Evolutionary conservation across 2,888 invertebrate species (phyloP).

Genomic region (Tortrix viridana): DNA sequence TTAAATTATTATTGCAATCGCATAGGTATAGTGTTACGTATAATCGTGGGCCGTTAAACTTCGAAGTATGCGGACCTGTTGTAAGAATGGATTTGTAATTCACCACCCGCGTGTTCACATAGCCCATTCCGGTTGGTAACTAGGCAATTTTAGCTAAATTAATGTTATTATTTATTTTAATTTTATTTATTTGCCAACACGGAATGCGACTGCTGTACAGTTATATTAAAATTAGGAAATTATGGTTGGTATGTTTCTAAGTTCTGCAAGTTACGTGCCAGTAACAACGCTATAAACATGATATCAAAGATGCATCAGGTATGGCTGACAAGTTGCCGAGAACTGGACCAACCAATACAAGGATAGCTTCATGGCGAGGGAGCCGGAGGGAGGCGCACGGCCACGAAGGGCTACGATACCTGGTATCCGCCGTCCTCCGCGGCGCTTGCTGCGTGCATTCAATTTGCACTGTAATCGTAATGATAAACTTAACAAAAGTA

Average conservation of each 20-base stretch:
- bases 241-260: slow-evolving; percentile 61
- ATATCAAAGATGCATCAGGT: slow-evolving; percentile 21
- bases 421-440: slow-evolving; percentile 9
- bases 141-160: slow-evolving; percentile 83
- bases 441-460: slow-evolving; percentile 53
- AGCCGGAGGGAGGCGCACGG: slow-evolving; percentile 30
- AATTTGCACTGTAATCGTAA: slow-evolving; percentile 62
- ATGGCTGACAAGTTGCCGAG: slow-evolving; percentile 40
- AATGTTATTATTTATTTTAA: slow-evolving; percentile 79
- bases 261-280: slow-evolving; percentile 33
- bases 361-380: slow-evolving; percentile 56
- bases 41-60: slow-evolving; percentile 65
- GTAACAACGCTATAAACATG: slow-evolving; percentile 30
- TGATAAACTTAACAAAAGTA: slow-evolving; percentile 67
- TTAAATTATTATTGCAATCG: slow-evolving; percentile 79
- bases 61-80: slow-evolving; percentile 62
- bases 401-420: slow-evolving; percentile 9
- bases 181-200: slow-evolving; percentile 78
- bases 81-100: slow-evolving; percentile 79
- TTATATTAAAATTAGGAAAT: slow-evolving; percentile 70
- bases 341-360: slow-evolving; percentile 53
- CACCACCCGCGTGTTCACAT: slow-evolving; percentile 83
- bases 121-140: slow-evolving; percentile 80
- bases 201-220: slow-evolving; percentile 83
- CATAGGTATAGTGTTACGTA: slow-evolving; percentile 70